Base-by-base conservation (phyloP, 1,140 invertebrate species). In the Drosophila arawakana region DNA sequence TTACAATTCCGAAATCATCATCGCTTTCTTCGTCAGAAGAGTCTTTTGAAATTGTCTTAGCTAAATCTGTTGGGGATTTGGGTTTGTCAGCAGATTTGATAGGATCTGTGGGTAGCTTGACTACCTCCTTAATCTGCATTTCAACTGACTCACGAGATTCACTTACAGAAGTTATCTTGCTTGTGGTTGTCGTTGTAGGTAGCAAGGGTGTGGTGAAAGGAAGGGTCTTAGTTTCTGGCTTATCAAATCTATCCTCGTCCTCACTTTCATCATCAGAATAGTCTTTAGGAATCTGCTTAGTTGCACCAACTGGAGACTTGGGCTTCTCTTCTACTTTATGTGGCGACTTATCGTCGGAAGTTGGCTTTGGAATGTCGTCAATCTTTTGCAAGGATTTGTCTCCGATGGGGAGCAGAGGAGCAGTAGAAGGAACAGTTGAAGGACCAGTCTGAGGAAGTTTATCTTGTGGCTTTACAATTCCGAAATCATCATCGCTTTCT, bases 21-120 rank as follows among this genome's bases (percentile, higher is more conserved):
- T 41, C 50, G n/a, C 39, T 54, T 30, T 66, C 63, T 8, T 66
- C 39, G 39, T 66, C 63, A 30, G 63, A 63, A 41, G 18, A 63
- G 11, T 39, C 47, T 41, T 52, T 52, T 41, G 34, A 6, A 35
- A 34, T n/a, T 52, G 13, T 41, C n/a, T 49, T 15, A 35, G 43
- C 46, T 34, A 46, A 15, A 35, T 62, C 59, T 52, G 15, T 50
- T 1, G 60, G 59, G 8, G 59, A 61, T 15, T 47, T 61, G 11
- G 41, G 46, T 46, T 61, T 61, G 21, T 61, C 46, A 35, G 10
- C 13, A 34, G 34, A 13, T 43, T 41, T 57, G 10, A 43, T 10
- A 3, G 37, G 54, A 25, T 41, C 35, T 41, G 37, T 57, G 9
- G 54, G 54, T 7, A 18, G 13, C 37, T 41, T 57, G 15, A 41